Conservation (phyloP, 2,797 vertebrate species). For the Gymnopithys bicolor region DNA sequence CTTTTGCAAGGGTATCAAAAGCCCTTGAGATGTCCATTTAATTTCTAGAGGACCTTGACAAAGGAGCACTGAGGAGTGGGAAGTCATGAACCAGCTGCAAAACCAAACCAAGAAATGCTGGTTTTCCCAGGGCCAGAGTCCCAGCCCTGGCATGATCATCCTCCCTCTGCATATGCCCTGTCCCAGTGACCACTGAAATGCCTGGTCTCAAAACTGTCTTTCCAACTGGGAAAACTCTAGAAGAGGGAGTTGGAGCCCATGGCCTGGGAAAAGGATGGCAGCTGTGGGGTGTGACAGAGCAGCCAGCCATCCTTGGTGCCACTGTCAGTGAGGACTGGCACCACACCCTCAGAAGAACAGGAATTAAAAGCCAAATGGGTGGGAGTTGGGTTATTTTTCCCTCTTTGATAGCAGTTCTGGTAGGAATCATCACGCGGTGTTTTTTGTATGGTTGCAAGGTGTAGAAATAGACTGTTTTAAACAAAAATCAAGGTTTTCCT, state of each 20-base stretch:
- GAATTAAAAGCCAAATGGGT: neutral
- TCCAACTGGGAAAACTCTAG: neutral
- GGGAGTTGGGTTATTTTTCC: neutral
- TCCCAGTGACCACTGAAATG: neutral
- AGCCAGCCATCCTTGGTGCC: neutral
- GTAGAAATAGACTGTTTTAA: neutral
- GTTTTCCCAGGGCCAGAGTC: neutral
- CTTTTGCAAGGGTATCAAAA: neutral
- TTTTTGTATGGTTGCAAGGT: neutral
- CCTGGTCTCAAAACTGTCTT: neutral
- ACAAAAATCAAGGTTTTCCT: neutral
- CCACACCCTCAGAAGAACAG: neutral
- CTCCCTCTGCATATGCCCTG: rapidly evolving
- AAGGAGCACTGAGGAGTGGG: neutral
- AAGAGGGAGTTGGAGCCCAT: neutral
- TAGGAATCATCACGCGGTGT: neutral
- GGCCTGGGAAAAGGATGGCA: neutral
- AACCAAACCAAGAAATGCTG: neutral
- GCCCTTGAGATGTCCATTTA: neutral
- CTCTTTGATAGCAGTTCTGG: neutral
- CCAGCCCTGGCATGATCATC: neutral
- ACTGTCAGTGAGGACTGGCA: neutral
- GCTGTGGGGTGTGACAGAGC: neutral
- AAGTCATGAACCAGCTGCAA: neutral
- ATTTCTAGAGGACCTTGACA: neutral